These are phyloP conservation scores for Phallusia fumigata DNA, from an alignment of 23 tunicate genomes.

Conservation along the genomic window DNA sequence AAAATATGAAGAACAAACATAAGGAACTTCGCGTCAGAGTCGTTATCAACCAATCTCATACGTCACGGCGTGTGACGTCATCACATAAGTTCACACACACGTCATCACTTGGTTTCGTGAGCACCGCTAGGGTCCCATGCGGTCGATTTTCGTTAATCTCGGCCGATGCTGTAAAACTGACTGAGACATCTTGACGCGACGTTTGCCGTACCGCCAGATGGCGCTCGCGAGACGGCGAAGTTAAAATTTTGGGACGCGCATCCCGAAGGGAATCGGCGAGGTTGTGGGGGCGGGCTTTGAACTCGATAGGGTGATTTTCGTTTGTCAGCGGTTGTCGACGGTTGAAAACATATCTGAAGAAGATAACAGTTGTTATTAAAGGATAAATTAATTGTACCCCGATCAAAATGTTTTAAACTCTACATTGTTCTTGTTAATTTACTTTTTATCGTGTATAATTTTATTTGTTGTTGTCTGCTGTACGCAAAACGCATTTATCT, in stretches of 20 bases:
- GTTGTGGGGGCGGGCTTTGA: not conserved
- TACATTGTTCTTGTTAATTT: no score
- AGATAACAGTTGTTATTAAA: not conserved
- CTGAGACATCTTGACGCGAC: not conserved
- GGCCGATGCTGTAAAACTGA: not conserved
- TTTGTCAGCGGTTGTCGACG: not conserved
- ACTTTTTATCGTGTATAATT: no score
- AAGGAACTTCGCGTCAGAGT: not conserved
- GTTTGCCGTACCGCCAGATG: not conserved
- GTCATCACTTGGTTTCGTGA: not conserved
- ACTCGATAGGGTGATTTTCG: slow-evolving; percentile 6
- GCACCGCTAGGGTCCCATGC: not conserved
- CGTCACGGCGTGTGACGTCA: not conserved
- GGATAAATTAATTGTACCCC: no score
- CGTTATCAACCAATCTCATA: not conserved
- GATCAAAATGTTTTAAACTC: no score
- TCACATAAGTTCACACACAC: not conserved
- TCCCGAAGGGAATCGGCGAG: not conserved
- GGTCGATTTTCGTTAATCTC: not conserved
- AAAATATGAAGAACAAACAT: not conserved
- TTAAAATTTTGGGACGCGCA: not conserved
- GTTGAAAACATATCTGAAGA: not conserved
- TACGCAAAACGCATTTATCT: no score
- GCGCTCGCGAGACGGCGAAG: not conserved
- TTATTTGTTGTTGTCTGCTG: no score